Base-by-base conservation (phyloP, 2,888 invertebrate genomes). In the Nomada fucata region DNA sequence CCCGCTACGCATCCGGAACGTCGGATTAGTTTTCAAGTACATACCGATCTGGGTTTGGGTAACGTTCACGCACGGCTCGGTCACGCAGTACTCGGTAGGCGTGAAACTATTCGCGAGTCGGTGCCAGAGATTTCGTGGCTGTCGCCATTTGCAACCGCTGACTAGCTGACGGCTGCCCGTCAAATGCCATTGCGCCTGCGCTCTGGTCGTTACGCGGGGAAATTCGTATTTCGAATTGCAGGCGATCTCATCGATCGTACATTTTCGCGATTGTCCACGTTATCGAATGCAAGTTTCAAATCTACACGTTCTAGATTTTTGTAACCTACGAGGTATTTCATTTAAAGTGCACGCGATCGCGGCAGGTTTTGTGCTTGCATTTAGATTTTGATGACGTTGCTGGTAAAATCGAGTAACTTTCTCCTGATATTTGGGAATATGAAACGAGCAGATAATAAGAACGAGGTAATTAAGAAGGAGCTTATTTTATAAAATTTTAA, bases 101-200 rank as follows among this genome's bases (percentile, higher is more conserved):
- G 90, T 91, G 84, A 85, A 91, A 91, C 90, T 92, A 92, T 85
- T 89, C 90, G 91, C 92, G 90, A 90, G 88, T 90, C 92, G 90
- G 90, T 92, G 89, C 88, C 91, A 90, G 89, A 89, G 89, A 91
- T 90, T 91, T 92, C 88, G 91, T 91, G 91, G 90, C 92, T 91
- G 92, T 92, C 93, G 93, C 93, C 93, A 93, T 93, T 93, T 93
- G 93, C 93, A 93, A 91, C 92, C 92, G 92, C 89, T 90, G 90
- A 92, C 92, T 91, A 88, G 89, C 88, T 91, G 90, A 89, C 91
- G 91, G 86, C 76, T 84, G 82, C 86, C 84, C 86, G 86, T 86
- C 85, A 61, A 87, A 84, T 86, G 81, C 84, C 87, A 89, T 20
- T 80, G 84, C 82, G 90, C 76, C 60, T 61, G 86, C 89, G 90